Conservation (phyloP, 2,113 vertebrate species). For the Nyctereutes procyonoides region DNA sequence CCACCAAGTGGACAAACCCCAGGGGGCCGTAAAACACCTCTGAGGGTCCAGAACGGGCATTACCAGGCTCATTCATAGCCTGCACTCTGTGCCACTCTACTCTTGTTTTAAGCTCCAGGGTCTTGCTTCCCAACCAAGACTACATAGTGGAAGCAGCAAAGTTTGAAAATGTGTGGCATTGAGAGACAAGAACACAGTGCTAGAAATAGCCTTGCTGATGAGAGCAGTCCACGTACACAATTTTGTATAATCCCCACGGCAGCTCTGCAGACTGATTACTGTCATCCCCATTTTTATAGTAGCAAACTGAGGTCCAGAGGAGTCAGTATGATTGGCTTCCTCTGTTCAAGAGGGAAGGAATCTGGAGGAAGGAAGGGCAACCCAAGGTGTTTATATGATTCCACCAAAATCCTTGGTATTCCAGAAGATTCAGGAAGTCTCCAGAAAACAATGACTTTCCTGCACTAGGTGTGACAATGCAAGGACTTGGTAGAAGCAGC, state of each 20-base stretch:
- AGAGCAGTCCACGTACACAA: accelerated
- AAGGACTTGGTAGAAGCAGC: background rate
- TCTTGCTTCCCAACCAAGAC: background rate
- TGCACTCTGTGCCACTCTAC: background rate
- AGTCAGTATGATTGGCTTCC: background rate
- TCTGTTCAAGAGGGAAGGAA: background rate
- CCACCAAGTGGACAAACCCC: accelerated
- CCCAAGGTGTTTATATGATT: too few species aligned
- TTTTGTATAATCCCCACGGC: background rate
- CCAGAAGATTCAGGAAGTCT: background rate
- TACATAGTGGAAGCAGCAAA: background rate
- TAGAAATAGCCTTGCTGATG: background rate
- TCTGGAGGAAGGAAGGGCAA: background rate
- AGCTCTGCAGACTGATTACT: too few species aligned
- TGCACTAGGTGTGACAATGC: background rate
- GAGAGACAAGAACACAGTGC: background rate
- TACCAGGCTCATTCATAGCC: background rate
- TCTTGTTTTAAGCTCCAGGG: background rate
- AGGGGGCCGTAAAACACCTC: accelerated
- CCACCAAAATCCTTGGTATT: background rate
- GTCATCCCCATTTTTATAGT: background rate
- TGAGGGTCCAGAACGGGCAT: background rate
- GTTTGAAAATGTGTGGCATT: background rate
- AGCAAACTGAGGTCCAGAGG: background rate
- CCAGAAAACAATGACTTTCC: background rate